phyloP scores from a whole-genome alignment of 2,113 vertebrate genomes.

The Alosa alosa region DNA sequence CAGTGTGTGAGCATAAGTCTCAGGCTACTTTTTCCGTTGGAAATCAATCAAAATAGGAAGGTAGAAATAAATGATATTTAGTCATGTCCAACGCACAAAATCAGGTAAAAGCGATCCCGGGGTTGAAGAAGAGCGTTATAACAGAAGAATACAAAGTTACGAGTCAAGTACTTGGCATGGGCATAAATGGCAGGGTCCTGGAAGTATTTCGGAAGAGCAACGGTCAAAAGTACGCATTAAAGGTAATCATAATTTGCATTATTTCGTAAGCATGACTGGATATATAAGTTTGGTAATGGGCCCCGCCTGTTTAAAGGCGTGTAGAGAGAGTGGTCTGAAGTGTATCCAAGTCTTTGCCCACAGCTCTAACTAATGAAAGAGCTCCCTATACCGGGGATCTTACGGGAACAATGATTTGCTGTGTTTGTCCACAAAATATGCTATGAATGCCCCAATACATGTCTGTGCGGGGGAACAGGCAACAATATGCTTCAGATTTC shows the following conservation, averaged over 20 bases:
- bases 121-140: slow-evolving; percentile 81
- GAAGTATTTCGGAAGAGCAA: slow-evolving; percentile 81
- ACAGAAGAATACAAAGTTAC: slow-evolving; percentile 86
- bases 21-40: background rate
- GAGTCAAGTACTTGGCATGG: slow-evolving; percentile 81
- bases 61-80: background rate
- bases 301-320: background rate
- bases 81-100: slow-evolving; percentile 58
- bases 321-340: background rate
- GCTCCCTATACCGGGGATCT: background rate
- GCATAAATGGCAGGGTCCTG: slow-evolving; percentile 87
- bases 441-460: background rate
- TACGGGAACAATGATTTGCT: background rate
- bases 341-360: background rate
- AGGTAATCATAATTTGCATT: slow-evolving; percentile 63
- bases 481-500: background rate
- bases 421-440: background rate
- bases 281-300: background rate
- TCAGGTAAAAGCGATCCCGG: slow-evolving; percentile 64
- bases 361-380: background rate
- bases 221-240: slow-evolving; percentile 81
- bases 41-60: background rate
- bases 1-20: background rate
- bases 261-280: background rate
- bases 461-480: background rate